Base-by-base conservation (phyloP, 2,797 vertebrate species). In the Scolopax rusticola region DNA sequence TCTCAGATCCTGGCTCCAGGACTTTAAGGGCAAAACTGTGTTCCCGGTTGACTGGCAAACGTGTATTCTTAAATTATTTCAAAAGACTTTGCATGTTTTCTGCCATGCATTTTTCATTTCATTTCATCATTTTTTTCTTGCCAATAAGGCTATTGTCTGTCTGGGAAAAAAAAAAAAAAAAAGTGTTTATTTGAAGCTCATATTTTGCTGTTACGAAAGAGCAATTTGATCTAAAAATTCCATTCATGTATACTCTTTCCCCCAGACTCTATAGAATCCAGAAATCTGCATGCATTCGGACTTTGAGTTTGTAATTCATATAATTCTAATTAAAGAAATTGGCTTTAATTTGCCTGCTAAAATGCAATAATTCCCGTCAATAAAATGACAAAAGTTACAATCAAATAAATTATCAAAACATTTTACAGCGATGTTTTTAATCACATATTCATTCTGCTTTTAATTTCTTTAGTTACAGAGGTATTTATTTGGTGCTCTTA, bases 31-130 rank as follows among this genome's bases (percentile, higher is more conserved):
- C 19, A 84, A 84, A 91, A 90, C 16, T 50, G 24, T 60, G 23
- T 50, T 76, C 36, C 51, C 2, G 5, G 36, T 23, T 69, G 53
- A 70, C 38, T 53, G 57, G 12, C 11, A 95, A 84, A 84, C 70
- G 51, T 83, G 18, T 91, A 21, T 63, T 89, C 38, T 36, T 77
- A 87, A 83, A 65, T 41, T 71, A 15, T 87, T 93, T 91, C 40
- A 75, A 73, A 90, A 23, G 33, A 65, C 4, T 84, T 63, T 38
- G 3, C 11, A 19, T 69, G 20, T 84, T 82, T 92, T 89, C 25
- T 87, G 60, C 80, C 51, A 73, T 65, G 25, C 30, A 71, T 91
- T 94, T 93, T 56, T 76, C 32, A 73, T 94, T 90, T 90, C n/a
- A 78, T 89, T 94, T 93, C 32, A 89, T 79, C 61, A 75, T 54